These are phyloP conservation scores for Zosterops lateralis DNA, from an alignment of 2,113 vertebrate genomes.

Conservation along the genomic window DNA sequence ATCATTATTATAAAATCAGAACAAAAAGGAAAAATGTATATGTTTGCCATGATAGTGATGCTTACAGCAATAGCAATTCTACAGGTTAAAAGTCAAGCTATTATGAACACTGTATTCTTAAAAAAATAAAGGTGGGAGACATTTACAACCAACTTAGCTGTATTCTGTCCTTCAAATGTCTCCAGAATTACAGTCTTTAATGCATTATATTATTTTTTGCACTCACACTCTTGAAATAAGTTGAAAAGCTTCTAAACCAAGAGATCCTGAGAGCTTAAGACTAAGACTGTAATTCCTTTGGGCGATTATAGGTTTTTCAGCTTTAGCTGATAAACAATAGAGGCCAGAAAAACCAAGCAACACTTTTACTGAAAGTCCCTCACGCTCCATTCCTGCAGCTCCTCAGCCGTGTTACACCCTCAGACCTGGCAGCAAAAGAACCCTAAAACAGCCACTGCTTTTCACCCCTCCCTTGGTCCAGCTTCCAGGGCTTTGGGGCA, in stretches of 20 bases:
- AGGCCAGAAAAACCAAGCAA: not conserved
- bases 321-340: not conserved
- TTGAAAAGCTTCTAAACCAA: not conserved
- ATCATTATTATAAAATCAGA: not conserved
- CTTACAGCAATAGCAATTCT: not conserved
- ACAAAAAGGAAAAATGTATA: not conserved
- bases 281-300: not conserved
- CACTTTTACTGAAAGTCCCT: not conserved
- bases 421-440: not conserved
- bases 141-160: not conserved
- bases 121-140: not conserved
- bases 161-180: not conserved
- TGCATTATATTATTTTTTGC: not conserved
- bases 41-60: not conserved
- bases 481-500: not conserved
- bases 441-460: not conserved
- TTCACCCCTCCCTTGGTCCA: not conserved
- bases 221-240: not conserved
- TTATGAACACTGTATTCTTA: not conserved
- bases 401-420: fast-evolving
- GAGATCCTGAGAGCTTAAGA: not conserved
- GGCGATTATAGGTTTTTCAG: not conserved
- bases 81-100: not conserved
- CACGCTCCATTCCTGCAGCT: not conserved
- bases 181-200: not conserved